phyloP scores from a whole-genome alignment of 1,140 invertebrate genomes.

The Drosophila rufa region DNA sequence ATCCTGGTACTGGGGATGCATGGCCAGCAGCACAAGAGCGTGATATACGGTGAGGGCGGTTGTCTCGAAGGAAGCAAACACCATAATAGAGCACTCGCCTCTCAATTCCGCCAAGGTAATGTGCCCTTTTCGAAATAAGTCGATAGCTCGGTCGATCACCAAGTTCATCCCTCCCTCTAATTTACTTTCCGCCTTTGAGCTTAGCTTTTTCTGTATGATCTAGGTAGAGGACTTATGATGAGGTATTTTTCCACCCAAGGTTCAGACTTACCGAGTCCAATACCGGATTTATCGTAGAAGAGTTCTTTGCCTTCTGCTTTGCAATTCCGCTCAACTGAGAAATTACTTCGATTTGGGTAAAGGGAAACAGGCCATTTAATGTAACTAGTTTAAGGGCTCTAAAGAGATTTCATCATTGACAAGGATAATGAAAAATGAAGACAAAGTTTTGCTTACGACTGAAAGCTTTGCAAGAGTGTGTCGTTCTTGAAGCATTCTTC shows the following conservation, averaged over 20 bases:
- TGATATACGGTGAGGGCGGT: slow-evolving; percentile 50
- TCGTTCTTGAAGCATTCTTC: slow-evolving; percentile 3
- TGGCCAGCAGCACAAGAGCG: slow-evolving; percentile 58
- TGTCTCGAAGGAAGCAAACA: slow-evolving; percentile 67
- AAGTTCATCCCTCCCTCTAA: neutral
- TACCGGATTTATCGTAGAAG: neutral
- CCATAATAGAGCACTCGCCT: slow-evolving; percentile 51
- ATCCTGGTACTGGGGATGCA: slow-evolving; percentile 85
- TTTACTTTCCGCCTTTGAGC: neutral
- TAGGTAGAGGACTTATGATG: neutral
- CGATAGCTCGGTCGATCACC: slow-evolving; percentile 46
- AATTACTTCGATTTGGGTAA: neutral
- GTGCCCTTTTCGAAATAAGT: slow-evolving; percentile 19
- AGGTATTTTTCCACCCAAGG: too few species aligned
- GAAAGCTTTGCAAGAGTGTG: slow-evolving; percentile 14
- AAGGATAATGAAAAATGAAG: too few species aligned
- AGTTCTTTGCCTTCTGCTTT: neutral
- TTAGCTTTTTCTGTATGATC: slow-evolving; percentile 14
- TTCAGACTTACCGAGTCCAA: too few species aligned
- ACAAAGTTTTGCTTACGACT: slow-evolving; percentile 19
- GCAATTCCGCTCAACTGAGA: neutral
- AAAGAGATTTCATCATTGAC: too few species aligned
- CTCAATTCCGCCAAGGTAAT: slow-evolving; percentile 46
- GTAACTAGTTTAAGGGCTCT: neutral
- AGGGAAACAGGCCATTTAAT: neutral